Conservation (phyloP, 2,888 invertebrate genomes). For the Tribolium freemani region DNA sequence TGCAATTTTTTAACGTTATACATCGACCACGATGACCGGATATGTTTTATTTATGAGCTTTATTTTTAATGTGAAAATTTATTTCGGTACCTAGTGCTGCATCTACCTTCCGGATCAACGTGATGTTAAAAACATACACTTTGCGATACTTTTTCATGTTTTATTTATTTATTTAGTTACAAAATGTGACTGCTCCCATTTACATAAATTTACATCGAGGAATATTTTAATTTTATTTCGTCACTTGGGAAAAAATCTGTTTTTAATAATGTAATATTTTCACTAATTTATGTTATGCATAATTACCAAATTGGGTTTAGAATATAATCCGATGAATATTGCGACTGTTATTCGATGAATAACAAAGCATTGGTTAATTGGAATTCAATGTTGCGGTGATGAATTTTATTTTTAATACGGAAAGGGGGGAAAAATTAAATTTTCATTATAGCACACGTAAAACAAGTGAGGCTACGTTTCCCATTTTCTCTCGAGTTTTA, state of each 20-base stretch:
- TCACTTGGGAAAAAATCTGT: neutral
- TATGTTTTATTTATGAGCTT: conserved; percentile 38
- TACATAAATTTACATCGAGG: conserved; percentile 18
- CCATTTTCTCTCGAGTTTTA: conserved; percentile 10
- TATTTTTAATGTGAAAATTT: conserved; percentile 32
- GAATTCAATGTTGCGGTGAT: neutral
- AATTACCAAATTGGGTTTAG: neutral
- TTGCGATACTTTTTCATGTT: conserved; percentile 5
- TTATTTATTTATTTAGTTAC: conserved; percentile 9
- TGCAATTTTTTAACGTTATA: neutral
- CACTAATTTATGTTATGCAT: neutral
- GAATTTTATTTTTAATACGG: neutral
- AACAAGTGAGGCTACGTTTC: conserved; percentile 1
- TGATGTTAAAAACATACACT: conserved; percentile 19
- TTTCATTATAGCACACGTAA: neutral
- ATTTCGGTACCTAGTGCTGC: neutral
- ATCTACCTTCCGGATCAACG: conserved; percentile 4
- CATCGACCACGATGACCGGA: conserved; percentile 8
- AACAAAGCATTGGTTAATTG: conserved; percentile 1
- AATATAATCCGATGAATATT: neutral
- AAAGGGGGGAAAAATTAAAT: neutral
- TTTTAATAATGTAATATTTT: neutral
- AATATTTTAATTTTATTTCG: conserved; percentile 13
- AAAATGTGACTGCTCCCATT: neutral
- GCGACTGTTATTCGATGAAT: neutral